A percentile compares a stretch with the other conserved stretches of the same genome.
phyloP scores from a whole-genome alignment of 2,888 invertebrate genomes.

The Periphyllus acericola region DNA sequence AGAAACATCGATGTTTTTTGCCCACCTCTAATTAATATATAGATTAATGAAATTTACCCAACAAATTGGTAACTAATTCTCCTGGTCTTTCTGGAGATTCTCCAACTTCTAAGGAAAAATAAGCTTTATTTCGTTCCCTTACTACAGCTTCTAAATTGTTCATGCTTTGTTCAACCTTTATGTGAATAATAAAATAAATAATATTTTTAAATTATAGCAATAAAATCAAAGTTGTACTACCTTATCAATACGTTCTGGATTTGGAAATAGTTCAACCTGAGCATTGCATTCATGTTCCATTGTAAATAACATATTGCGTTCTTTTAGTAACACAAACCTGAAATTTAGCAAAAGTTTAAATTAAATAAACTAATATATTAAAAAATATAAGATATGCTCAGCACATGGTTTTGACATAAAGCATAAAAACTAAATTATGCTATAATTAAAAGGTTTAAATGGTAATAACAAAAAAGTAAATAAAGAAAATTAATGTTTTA shows the following conservation, averaged over 20 bases:
- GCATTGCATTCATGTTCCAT: conserved; percentile 88
- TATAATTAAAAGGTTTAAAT: neutral
- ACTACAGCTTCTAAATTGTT: conserved; percentile 89
- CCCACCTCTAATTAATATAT: too few relatives aligned
- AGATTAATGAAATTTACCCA: conserved; percentile 70
- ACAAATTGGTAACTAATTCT: conserved; percentile 71
- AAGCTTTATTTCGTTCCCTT: conserved; percentile 91
- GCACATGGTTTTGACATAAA: too few relatives aligned
- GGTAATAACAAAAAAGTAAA: neutral
- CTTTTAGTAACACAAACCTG: conserved; percentile 89
- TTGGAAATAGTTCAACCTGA: conserved; percentile 80
- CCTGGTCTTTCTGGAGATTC: conserved; percentile 82
- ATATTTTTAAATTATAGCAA: neutral
- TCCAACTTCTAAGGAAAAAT: conserved; percentile 88
- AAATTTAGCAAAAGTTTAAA: conserved; percentile 57
- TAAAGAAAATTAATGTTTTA: neutral
- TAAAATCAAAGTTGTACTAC: conserved; percentile 67
- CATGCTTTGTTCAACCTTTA: conserved; percentile 89
- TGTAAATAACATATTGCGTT: conserved; percentile 95
- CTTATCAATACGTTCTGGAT: conserved; percentile 93
- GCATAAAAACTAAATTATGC: neutral
- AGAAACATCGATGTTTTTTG: too few relatives aligned
- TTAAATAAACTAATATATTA: neutral
- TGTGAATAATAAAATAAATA: conserved; percentile 15
- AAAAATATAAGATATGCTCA: neutral